phyloP scores from a whole-genome alignment of 2,888 invertebrate genomes.

The Nemotelus nigrinus region DNA sequence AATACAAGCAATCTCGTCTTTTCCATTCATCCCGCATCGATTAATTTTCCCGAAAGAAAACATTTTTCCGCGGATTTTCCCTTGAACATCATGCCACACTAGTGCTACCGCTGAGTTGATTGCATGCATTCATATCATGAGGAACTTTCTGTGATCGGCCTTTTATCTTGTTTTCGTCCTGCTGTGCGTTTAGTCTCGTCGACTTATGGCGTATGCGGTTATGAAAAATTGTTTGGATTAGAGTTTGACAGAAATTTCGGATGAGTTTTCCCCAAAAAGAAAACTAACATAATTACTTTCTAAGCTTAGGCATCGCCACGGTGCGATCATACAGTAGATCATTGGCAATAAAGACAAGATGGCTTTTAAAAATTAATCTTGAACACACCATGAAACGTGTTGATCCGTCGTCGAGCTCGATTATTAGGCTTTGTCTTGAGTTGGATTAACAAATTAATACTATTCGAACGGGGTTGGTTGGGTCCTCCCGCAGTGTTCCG shows the following conservation, averaged over 20 bases:
- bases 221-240: conserved; percentile 45
- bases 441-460: conserved; percentile 3
- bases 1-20: conserved; percentile 8
- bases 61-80: conserved; percentile 21
- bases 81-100: neutral
- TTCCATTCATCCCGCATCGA: conserved; percentile 31
- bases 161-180: conserved; percentile 2
- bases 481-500: too few relatives aligned
- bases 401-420: conserved; percentile 13
- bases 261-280: conserved; percentile 13
- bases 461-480: neutral
- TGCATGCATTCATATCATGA: conserved; percentile 9
- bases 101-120: conserved; percentile 18
- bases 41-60: conserved; percentile 42
- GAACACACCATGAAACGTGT: conserved; percentile 21
- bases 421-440: conserved; percentile 1
- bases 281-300: conserved; percentile 11
- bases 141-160: conserved; percentile 15
- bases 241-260: conserved; percentile 40
- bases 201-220: neutral
- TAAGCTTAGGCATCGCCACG: neutral
- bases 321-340: neutral
- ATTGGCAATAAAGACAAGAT: neutral
- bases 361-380: conserved; percentile 11
- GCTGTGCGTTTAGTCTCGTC: neutral